These are phyloP conservation scores for Hydrozoanthus gracilis DNA, from an alignment of 92 coral and sea anemone genomes.

Conservation along the genomic window DNA sequence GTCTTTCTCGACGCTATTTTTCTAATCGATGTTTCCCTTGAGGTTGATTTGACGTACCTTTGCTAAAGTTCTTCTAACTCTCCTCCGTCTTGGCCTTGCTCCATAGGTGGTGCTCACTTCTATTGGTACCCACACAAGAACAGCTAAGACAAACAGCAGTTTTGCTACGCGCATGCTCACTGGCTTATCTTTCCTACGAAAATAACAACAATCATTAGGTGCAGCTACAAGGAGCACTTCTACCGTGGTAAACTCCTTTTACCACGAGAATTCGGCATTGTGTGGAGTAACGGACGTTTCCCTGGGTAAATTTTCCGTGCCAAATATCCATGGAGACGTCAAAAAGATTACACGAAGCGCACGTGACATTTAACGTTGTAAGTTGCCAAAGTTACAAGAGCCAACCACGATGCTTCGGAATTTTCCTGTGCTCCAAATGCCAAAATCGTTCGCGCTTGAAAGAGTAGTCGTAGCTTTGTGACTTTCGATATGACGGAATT, in stretches of 20 bases:
- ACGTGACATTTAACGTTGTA: slow-evolving; percentile 6
- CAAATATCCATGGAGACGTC: slow-evolving; percentile 31
- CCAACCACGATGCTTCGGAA: slow-evolving; percentile 21
- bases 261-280: too few species aligned
- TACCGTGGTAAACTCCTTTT: too few species aligned
- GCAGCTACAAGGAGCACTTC: too few species aligned
- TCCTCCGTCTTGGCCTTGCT: background rate
- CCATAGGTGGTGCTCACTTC: background rate
- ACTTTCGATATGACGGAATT: slow-evolving; percentile 47
- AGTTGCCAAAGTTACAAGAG: background rate
- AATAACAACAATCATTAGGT: too few species aligned
- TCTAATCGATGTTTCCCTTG: background rate
- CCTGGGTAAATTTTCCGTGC: background rate
- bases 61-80: background rate
- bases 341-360: slow-evolving; percentile 2
- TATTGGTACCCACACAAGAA: background rate
- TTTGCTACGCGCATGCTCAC: background rate
- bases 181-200: background rate
- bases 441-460: slow-evolving; percentile 45
- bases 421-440: slow-evolving; percentile 27
- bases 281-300: background rate
- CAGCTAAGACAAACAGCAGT: background rate
- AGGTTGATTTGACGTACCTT: background rate
- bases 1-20: too few species aligned
- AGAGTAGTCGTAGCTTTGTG: too few species aligned